Evolutionary conservation across 2,888 invertebrate species (phyloP).

Genomic region (Eupithecia subumbrata): DNA sequence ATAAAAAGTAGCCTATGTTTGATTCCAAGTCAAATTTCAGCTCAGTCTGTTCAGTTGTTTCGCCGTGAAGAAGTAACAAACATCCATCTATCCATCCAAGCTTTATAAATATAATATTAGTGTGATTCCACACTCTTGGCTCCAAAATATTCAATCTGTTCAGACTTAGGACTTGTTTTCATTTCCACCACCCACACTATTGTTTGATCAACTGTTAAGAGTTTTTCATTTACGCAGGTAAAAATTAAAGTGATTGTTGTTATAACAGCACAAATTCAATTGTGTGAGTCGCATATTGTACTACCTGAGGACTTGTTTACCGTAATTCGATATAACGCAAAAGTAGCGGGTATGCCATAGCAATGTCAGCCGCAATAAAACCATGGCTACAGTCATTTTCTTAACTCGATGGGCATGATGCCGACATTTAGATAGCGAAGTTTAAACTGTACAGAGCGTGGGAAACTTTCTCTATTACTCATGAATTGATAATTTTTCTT

Average conservation of each 20-base stretch:
- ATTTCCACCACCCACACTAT: not conserved
- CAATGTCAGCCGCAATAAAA: slow-evolving; percentile 39
- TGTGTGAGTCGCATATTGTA: slow-evolving; percentile 3
- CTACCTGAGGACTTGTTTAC: not conserved
- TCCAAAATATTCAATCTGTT: not conserved
- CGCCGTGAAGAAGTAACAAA: no score
- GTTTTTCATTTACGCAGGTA: slow-evolving; percentile 24
- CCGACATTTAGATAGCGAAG: slow-evolving; percentile 46
- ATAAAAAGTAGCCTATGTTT: no score
- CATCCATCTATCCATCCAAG: no score
- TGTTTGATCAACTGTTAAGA: slow-evolving; percentile 34
- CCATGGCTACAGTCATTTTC: slow-evolving; percentile 24
- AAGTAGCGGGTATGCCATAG: slow-evolving; percentile 22
- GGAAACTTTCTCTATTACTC: slow-evolving; percentile 55
- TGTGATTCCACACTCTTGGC: not conserved
- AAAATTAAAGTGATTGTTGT: slow-evolving; percentile 29
- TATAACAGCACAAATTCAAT: slow-evolving; percentile 18
- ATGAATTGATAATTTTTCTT: slow-evolving; percentile 26
- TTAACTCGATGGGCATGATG: slow-evolving; percentile 48
- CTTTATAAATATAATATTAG: not conserved
- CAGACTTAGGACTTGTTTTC: not conserved
- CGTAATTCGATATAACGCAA: slow-evolving; percentile 6
- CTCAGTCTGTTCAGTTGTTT: no score
- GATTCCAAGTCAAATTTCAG: no score
- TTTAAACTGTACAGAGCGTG: slow-evolving; percentile 54